Base-by-base conservation (phyloP, 2,888 invertebrate species). In the Pseudoips prasinana region DNA sequence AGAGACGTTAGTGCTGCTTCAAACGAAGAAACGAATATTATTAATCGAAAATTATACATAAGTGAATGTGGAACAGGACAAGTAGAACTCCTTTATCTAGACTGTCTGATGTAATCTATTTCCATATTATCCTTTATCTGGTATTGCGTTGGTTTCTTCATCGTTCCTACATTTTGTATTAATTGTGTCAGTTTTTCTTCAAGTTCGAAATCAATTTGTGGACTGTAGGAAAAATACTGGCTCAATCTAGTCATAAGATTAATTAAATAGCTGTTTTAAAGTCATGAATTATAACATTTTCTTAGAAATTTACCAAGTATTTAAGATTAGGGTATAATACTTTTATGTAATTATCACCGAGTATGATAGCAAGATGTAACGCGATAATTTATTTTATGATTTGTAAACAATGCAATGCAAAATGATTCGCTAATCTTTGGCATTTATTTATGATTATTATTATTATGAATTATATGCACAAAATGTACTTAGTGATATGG, bases 191-290 rank as follows among this genome's bases (percentile, higher is more conserved):
- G 81, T 69, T 80, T 80, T 79, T 76, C 77, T 76, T 73, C 59
- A 59, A 68, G 73, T 76, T 81, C 72, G 50, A 59, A 63, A 64
- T 60, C 63, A 68, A 58, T 60, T 58, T 65, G 65, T 70, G 73
- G 70, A 77, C 75, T 74, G 68, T 76, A 61, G 67, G 71, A 70
- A 74, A 67, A 73, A 66, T 68, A 82, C 86, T 87, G 87, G 84
- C 87, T 88, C 87, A 88, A 87, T 88, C 87, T 88, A 88, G 87
- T 88, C 87, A 87, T 88, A 88, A 88, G 87, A 84, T 85, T 80
- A 84, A 85, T 85, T 80, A 84, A 85, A 85, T 76, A 81, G 77
- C 77, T 77, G 72, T 81, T 81, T 69, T 71, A 70, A 77, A 73
- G 78, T 81, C 82, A 76, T 67, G 64, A 75, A 73, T 65, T 70